These are phyloP conservation scores for Nyctalus aviator DNA, from an alignment of 2,797 vertebrate genomes.

Conservation along the genomic window DNA sequence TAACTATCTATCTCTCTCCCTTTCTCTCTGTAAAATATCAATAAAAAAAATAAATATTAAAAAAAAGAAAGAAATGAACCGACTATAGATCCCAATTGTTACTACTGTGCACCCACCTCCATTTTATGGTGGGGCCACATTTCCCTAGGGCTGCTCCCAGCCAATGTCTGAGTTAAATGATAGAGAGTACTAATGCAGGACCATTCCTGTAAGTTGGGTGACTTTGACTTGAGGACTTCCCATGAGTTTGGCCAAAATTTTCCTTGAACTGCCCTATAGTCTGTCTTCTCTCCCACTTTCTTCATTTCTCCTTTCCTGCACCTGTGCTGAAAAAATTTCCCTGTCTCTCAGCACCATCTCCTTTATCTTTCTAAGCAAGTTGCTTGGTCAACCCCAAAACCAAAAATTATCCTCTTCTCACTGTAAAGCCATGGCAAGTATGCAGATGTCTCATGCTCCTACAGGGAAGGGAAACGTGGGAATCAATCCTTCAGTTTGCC, in stretches of 20 bases:
- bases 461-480: not conserved
- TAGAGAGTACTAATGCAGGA: not conserved
- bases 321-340: not conserved
- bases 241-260: not conserved
- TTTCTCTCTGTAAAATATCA: too few relatives aligned
- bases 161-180: not conserved
- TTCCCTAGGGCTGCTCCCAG: not conserved
- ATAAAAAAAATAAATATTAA: too few relatives aligned
- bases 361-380: not conserved
- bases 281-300: not conserved
- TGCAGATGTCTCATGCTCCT: not conserved
- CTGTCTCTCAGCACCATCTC: not conserved
- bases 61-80: too few relatives aligned
- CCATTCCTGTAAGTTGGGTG: not conserved
- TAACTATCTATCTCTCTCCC: too few relatives aligned
- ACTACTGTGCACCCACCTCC: not conserved
- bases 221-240: not conserved
- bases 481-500: not conserved
- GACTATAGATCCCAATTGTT: not conserved
- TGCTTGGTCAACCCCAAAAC: not conserved
- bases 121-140: not conserved
- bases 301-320: not conserved
- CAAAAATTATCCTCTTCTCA: not conserved
- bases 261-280: not conserved
- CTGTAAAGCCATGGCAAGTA: not conserved